Base-by-base conservation (phyloP, 2,797 vertebrate genomes). In the Decapterus maruadsi region DNA sequence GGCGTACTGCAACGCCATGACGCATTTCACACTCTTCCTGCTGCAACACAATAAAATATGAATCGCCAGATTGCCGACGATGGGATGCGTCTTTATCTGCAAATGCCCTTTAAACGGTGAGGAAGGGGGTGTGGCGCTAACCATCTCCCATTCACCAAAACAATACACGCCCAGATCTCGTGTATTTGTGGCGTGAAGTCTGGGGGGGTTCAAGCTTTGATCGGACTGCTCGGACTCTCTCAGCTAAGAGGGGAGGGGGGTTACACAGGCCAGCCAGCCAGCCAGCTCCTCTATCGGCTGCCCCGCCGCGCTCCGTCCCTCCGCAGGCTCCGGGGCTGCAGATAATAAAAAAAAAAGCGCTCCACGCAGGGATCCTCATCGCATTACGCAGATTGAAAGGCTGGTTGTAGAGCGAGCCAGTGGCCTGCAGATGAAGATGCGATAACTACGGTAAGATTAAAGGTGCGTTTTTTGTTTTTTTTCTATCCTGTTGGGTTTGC, bases 1-100 rank as follows among this genome's bases (percentile, higher is more conserved):
- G 72, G 45, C 68, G 34, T 16, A 46, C 88, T 69, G 90, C 91
- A 82, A 77, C 80, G 88, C 86, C 82, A 43, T 92, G 93, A 93
- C 93, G 91, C 89, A 91, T 85, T 13, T 88, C 83, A 46, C 77
- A 38, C 83, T 63, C 61, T 62, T 26, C 31, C 77, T 87, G 90
- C 90, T 86, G 89, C 90, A 90, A 81, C 81, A 66, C 86, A 62
- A 69, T 74, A 48, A 84, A 78, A 87, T 61, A 78, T 86, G 87
- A 85, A 80, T 77, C 85, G 29, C 56, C 77, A 20, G 59, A 29
- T 55, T 8, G 57, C 42, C 40, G 80, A 26, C 61, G 82, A 36
- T 34, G 63, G 62, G 66, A 72, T 7, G 55, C 62, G n/a, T 68
- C 53, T 46, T 9, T 4, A 64, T 43, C 42, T 65, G 75, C 72